phyloP scores from a whole-genome alignment of 2,888 invertebrate genomes.

The Cephus nigrinus region DNA sequence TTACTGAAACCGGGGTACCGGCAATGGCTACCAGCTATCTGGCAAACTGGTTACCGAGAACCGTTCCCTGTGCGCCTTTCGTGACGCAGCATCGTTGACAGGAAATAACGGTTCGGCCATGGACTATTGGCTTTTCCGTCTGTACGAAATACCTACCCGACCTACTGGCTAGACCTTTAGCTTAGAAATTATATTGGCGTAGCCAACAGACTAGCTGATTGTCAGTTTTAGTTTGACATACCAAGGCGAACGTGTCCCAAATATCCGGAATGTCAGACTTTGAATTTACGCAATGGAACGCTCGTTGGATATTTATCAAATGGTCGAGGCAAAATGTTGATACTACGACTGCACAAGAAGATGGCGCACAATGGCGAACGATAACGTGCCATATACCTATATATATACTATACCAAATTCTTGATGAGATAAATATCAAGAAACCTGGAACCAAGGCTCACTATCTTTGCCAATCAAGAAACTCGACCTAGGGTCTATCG shows the following conservation, averaged over 20 bases:
- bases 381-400: neutral
- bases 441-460: neutral
- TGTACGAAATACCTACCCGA: neutral
- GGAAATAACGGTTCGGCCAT: constrained; percentile 9
- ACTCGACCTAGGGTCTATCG: neutral
- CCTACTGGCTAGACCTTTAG: neutral
- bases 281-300: constrained; percentile 9
- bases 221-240: constrained; percentile 3
- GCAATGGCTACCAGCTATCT: neutral
- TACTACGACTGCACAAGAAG: neutral
- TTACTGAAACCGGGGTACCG: neutral
- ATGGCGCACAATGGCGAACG: neutral
- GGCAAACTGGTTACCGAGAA: neutral
- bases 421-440: no score
- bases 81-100: neutral
- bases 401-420: no score
- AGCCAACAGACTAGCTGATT: neutral
- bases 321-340: neutral
- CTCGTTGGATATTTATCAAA: neutral
- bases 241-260: constrained; percentile 8
- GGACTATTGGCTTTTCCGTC: constrained; percentile 6
- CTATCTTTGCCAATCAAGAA: neutral
- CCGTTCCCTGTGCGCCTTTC: neutral
- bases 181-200: neutral
- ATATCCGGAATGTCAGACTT: constrained; percentile 6